Base-by-base conservation (phyloP, 2,113 vertebrate genomes). In the Sprattus sprattus region DNA sequence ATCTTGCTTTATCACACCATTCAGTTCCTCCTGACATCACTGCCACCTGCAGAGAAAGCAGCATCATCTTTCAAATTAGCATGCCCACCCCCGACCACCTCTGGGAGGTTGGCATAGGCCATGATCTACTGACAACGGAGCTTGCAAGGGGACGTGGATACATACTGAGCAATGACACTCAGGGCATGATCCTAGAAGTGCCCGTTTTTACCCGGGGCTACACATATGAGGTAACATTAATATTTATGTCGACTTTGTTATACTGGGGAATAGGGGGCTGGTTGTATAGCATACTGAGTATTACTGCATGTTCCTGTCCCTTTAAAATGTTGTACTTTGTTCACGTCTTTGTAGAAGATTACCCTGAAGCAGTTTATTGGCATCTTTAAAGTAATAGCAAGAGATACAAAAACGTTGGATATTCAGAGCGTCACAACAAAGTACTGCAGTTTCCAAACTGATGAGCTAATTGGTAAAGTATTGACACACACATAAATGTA, bases 401-500 rank as follows among this genome's bases (percentile, higher is more conserved):
- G 91, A 87, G 90, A 93, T 81, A 82, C 90, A 6, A 91, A 83
- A 86, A 93, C 90, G 15, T 75, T 91, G 84, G 89, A 87, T 49
- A 85, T 92, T 80, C 90, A 92, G 83, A 89, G 87, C 0, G 87
- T 89, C 3, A 84, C 87, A 15, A 84, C 91, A 15, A 93, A 92
- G 86, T 88, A 82, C 45, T 94, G 93, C 85, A 88, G 88, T 81
- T 94, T 93, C 86, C 85, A 87, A 85, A 92, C 89, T 0, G 6
- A 88, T 84, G 90, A 93, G 71, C 91, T 94, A 84, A 92, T 89
- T 8, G 89, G 93, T 92, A 89, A 89, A 90, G 71, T 47, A 18
- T 2, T n/a, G 6, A 9, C 45, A 54, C 50, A 28, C 1, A 10
- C 28, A 32, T 32, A 2, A 9, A 64, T 64, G n/a, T 39, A 22